Evolutionary conservation across 2,113 vertebrate genomes (phyloP).

Genomic region (Bujurquina vittata): DNA sequence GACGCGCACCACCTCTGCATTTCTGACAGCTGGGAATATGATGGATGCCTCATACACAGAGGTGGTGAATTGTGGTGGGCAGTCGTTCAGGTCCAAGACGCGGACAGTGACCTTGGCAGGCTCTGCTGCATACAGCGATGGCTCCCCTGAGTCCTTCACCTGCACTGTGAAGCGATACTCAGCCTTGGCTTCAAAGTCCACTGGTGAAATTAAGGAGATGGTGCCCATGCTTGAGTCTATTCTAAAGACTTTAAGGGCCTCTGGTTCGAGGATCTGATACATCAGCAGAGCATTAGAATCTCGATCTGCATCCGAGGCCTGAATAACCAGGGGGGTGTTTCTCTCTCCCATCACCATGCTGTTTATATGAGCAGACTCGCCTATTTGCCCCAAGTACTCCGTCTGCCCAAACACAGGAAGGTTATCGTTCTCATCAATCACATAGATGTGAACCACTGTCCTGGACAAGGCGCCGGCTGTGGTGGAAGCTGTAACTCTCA

Average conservation of each 20-base stretch:
- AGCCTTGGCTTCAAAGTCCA: slow-evolving; percentile 87
- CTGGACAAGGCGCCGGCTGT: slow-evolving; percentile 82
- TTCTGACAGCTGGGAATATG: slow-evolving; percentile 81
- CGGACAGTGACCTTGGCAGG: slow-evolving; percentile 85
- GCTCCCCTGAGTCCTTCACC: slow-evolving; percentile 87
- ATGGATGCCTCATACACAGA: slow-evolving; percentile 81
- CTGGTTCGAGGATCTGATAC: slow-evolving; percentile 89
- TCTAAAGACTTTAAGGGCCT: slow-evolving; percentile 84
- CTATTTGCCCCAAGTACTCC: slow-evolving; percentile 86
- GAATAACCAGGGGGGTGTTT: slow-evolving; percentile 88
- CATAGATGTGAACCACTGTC: slow-evolving; percentile 82
- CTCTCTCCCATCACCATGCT: slow-evolving; percentile 89
- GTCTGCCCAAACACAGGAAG: slow-evolving; percentile 82
- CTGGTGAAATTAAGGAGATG: slow-evolving; percentile 78
- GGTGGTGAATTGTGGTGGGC: slow-evolving; percentile 85
- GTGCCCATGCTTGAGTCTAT: slow-evolving; percentile 92
- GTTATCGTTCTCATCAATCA: slow-evolving; percentile 95
- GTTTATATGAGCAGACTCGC: slow-evolving; percentile 85
- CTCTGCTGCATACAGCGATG: slow-evolving; percentile 84
- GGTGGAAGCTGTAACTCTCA: slow-evolving; percentile 86
- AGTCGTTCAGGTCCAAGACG: slow-evolving; percentile 89
- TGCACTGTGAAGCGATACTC: slow-evolving; percentile 88
- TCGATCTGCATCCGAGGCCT: slow-evolving; percentile 86
- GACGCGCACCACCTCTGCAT: slow-evolving; percentile 85
- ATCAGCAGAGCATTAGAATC: slow-evolving; percentile 87